Percentiles rank a stretch among this genome's conserved stretches.
Evolutionary conservation across 1,140 invertebrate genomes (phyloP).

Genomic region (Listronotus bonariensis): DNA sequence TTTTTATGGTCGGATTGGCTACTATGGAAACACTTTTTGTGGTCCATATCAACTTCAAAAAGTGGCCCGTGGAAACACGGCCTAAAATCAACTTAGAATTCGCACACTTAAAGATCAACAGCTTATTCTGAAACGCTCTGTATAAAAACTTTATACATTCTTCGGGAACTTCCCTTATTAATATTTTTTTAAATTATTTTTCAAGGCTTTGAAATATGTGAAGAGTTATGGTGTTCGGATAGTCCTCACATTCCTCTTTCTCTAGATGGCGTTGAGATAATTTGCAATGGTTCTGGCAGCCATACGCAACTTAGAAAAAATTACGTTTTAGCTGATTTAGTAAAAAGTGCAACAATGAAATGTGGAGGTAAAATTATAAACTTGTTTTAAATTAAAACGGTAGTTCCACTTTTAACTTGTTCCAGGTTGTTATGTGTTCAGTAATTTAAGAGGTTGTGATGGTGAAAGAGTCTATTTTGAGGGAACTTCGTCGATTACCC

Average conservation of each 20-base stretch:
- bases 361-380: constrained; percentile 65
- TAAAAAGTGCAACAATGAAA: constrained; percentile 90
- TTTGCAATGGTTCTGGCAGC: constrained; percentile 83
- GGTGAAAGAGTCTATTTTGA: constrained; percentile 95
- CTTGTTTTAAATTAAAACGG: too few species aligned
- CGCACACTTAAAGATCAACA: too few species aligned
- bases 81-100: too few species aligned
- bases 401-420: background rate
- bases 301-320: constrained; percentile 96
- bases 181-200: background rate
- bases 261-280: constrained; percentile 94
- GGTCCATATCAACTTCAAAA: too few species aligned
- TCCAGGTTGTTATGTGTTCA: constrained; percentile 88
- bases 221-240: constrained; percentile 95
- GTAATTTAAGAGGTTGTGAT: constrained; percentile 96
- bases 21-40: too few species aligned
- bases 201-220: constrained; percentile 91
- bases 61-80: too few species aligned
- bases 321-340: constrained; percentile 82
- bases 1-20: too few species aligned
- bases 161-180: too few species aligned
- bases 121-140: too few species aligned
- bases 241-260: constrained; percentile 88
- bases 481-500: constrained; percentile 87
- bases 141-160: too few species aligned